Evolutionary conservation across 2,888 invertebrate genomes (phyloP).

Genomic region (Drosophila testacea): DNA sequence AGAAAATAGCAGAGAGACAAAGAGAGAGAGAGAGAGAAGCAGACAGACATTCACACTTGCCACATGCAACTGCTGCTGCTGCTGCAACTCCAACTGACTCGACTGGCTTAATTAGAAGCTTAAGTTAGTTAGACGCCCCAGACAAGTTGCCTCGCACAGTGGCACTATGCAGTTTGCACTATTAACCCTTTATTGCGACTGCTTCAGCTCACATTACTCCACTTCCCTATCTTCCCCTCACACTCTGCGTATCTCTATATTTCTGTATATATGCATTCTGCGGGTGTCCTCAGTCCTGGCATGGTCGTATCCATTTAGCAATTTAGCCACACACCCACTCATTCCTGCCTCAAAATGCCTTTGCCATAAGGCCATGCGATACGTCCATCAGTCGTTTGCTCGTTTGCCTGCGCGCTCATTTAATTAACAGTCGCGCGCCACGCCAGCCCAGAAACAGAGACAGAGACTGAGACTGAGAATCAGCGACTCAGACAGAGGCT

Average conservation of each 20-base stretch:
- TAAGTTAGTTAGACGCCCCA: constrained; percentile 68
- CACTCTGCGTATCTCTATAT: not conserved
- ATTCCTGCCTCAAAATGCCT: constrained; percentile 39
- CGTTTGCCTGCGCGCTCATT: constrained; percentile 83
- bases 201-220: constrained; percentile 30
- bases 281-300: constrained; percentile 69
- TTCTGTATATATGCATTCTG: constrained; percentile 38
- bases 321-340: constrained; percentile 83
- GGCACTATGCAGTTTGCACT: constrained; percentile 77
- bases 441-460: constrained; percentile 51
- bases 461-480: constrained; percentile 6
- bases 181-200: constrained; percentile 74
- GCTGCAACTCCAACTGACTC: constrained; percentile 36
- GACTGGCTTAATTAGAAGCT: constrained; percentile 71
- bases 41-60: constrained; percentile 70
- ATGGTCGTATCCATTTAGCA: constrained; percentile 79
- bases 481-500: not conserved
- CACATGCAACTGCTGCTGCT: constrained; percentile 38
- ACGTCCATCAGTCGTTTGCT: constrained; percentile 82
- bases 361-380: constrained; percentile 57
- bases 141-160: constrained; percentile 59
- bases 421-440: constrained; percentile 83
- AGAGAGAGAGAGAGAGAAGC: constrained; percentile 20
- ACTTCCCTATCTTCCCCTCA: not conserved
- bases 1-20: not conserved